phyloP scores from a whole-genome alignment of 1,140 invertebrate genomes.

The Marisa cornuarietis region DNA sequence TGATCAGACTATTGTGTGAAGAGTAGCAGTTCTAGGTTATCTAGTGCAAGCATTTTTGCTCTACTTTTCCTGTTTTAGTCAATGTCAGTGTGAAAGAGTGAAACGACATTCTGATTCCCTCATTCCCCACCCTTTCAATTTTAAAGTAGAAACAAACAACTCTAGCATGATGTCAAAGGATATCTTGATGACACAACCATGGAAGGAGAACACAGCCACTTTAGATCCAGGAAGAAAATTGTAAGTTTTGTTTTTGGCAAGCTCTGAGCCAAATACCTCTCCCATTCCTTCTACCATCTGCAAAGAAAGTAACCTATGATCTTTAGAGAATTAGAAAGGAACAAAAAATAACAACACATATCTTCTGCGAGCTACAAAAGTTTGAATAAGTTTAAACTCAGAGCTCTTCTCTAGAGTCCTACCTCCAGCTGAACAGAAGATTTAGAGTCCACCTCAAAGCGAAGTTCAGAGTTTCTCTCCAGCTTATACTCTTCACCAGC shows the following conservation, averaged over 20 bases:
- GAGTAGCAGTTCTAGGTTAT: too few relatives aligned
- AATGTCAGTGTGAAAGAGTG: not conserved
- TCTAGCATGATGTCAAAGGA: slow-evolving; percentile 36
- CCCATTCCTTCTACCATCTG: slow-evolving; percentile 87
- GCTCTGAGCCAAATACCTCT: slow-evolving; percentile 96
- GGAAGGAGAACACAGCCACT: slow-evolving; percentile 95
- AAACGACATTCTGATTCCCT: not conserved
- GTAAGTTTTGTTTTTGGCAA: slow-evolving; percentile 93
- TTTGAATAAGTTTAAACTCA: too few relatives aligned
- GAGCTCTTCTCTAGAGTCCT: not conserved
- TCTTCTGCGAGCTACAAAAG: too few relatives aligned
- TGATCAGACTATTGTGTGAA: too few relatives aligned
- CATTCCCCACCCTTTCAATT: not conserved
- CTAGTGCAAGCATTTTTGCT: not conserved
- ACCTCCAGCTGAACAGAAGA: slow-evolving; percentile 86
- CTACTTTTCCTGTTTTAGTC: not conserved
- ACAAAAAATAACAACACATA: too few relatives aligned
- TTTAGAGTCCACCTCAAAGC: slow-evolving; percentile 92
- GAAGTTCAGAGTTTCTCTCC: slow-evolving; percentile 87
- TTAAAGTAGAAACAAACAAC: not conserved
- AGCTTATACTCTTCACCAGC: slow-evolving; percentile 71
- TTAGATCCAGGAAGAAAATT: slow-evolving; percentile 90
- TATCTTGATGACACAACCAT: slow-evolving; percentile 83
- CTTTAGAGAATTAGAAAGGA: too few relatives aligned
- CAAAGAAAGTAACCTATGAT: slow-evolving; percentile 20